These are phyloP conservation scores for Siniperca knerii DNA, from an alignment of 2,113 vertebrate species.

Conservation along the genomic window DNA sequence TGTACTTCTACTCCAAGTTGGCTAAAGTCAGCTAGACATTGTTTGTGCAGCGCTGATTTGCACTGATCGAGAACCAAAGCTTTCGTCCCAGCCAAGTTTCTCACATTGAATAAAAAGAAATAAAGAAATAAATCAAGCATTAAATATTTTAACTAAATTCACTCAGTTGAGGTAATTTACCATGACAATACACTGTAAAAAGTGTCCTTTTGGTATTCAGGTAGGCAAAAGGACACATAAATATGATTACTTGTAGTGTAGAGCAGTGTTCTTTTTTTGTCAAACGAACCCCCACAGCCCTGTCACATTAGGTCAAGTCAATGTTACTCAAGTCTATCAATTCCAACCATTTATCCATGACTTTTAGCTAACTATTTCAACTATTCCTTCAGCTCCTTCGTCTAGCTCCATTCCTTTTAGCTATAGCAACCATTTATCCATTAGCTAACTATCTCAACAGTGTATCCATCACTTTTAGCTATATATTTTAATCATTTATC, in stretches of 20 bases:
- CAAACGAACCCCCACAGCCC: not conserved
- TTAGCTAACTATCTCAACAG: too few species aligned
- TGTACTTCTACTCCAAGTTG: constrained; percentile 19
- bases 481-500: not conserved
- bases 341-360: not conserved
- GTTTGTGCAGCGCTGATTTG: constrained; percentile 48
- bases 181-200: not conserved
- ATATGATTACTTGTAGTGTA: accelerated
- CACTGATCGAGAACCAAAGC: not conserved
- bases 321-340: too few species aligned
- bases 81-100: constrained; percentile 20
- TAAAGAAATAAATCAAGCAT: constrained; percentile 34
- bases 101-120: constrained; percentile 20
- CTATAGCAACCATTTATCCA: not conserved
- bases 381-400: too few species aligned
- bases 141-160: constrained; percentile 4
- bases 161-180: constrained; percentile 22
- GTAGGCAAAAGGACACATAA: not conserved
- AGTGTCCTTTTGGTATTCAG: not conserved
- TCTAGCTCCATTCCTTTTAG: not conserved
- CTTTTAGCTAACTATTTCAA: not conserved
- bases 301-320: too few species aligned
- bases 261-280: not conserved
- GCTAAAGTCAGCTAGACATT: constrained; percentile 44
- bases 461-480: too few species aligned